Evolutionary conservation across 2,113 vertebrate species (phyloP).

Genomic region (Isichthys henryi): DNA sequence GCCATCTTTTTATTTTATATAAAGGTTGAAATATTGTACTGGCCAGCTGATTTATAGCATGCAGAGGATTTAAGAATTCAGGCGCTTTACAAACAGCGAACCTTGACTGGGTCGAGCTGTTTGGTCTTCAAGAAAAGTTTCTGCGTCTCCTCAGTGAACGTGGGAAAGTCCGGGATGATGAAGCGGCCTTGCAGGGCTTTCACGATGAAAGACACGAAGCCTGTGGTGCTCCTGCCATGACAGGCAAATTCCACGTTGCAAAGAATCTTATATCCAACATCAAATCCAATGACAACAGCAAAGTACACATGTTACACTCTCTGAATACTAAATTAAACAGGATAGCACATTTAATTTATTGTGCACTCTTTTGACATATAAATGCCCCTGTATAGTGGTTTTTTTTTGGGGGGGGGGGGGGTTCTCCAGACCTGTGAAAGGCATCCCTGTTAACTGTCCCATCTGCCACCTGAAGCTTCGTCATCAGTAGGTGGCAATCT

Average conservation of each 20-base stretch:
- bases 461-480: conserved; percentile 49
- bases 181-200: conserved; percentile 57
- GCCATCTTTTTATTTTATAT: neutral
- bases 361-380: neutral
- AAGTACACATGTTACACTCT: neutral
- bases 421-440: conserved; percentile 49
- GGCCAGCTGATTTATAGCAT: neutral
- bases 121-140: conserved; percentile 56
- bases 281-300: neutral
- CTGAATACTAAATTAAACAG: neutral
- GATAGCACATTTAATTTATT: neutral
- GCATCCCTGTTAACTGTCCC: conserved; percentile 47
- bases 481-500: conserved; percentile 53
- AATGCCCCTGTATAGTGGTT: neutral
- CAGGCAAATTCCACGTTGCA: neutral
- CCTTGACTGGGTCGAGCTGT: conserved; percentile 50
- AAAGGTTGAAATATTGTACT: neutral
- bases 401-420: no score
- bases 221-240: conserved; percentile 48
- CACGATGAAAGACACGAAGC: conserved; percentile 52
- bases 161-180: conserved; percentile 55
- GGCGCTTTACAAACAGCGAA: conserved; percentile 11
- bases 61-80: neutral
- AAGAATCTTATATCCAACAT: neutral
- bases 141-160: conserved; percentile 53